Evolutionary conservation across 2,113 vertebrate genomes (phyloP).

Genomic region (Phaethon lepturus): DNA sequence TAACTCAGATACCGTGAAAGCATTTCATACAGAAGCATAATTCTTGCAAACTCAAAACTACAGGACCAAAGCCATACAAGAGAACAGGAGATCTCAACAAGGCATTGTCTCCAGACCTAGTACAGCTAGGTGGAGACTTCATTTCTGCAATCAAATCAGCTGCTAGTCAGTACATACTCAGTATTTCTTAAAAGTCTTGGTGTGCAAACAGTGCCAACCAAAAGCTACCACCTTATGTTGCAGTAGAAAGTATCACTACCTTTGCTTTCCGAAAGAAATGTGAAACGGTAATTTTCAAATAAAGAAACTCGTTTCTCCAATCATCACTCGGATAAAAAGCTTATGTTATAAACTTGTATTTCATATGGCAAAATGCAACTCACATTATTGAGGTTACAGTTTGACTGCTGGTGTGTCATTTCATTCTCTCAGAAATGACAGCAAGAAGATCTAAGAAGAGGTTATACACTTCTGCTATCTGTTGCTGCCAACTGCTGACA

Average conservation of each 20-base stretch:
- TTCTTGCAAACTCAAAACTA: not conserved
- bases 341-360: not conserved
- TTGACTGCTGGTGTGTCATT: not conserved
- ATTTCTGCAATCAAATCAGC: not conserved
- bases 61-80: not conserved
- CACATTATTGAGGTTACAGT: not conserved
- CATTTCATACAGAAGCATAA: not conserved
- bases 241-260: not conserved
- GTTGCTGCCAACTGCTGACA: not conserved
- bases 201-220: not conserved
- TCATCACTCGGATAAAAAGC: not conserved
- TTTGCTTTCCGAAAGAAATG: not conserved
- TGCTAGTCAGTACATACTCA: not conserved
- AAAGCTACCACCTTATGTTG: not conserved
- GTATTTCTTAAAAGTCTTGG: not conserved
- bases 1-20: not conserved
- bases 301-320: not conserved
- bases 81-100: not conserved
- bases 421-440: not conserved
- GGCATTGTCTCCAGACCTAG: not conserved
- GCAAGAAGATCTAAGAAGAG: not conserved
- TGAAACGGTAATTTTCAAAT: not conserved
- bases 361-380: not conserved
- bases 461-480: not conserved
- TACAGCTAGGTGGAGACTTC: not conserved